phyloP scores from a whole-genome alignment of 2,797 vertebrate species.

The Oryzias sinensis region DNA sequence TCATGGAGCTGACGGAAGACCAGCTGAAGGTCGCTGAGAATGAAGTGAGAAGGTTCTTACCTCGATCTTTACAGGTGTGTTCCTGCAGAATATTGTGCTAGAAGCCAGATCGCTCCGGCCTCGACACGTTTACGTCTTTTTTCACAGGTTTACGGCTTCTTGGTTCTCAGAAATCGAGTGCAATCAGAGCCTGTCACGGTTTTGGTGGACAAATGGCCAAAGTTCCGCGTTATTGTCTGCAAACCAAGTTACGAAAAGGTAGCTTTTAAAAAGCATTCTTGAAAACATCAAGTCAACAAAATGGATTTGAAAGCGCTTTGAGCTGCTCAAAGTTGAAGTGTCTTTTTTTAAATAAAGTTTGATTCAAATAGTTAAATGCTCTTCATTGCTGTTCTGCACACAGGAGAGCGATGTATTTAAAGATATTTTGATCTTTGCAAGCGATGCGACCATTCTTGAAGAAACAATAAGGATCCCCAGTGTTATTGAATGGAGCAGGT shows the following conservation, averaged over 20 bases:
- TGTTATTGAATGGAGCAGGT: conserved; percentile 43
- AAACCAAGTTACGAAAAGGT: conserved; percentile 30
- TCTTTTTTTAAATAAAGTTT: too few relatives aligned
- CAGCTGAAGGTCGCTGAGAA: conserved; percentile 23
- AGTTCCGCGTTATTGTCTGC: conserved; percentile 53
- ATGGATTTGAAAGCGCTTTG: too few relatives aligned
- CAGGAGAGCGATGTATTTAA: conserved; percentile 47
- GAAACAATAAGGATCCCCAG: conserved; percentile 32
- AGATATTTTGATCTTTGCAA: conserved; percentile 41
- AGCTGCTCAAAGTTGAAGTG: too few relatives aligned
- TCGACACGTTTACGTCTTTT: background rate
- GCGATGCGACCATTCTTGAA: conserved; percentile 31
- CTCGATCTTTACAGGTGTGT: conserved; percentile 35
- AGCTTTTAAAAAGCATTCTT: background rate
- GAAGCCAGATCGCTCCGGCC: background rate
- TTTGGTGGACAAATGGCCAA: conserved; percentile 61
- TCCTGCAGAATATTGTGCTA: too few relatives aligned
- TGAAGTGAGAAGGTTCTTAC: conserved; percentile 24
- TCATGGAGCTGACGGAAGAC: conserved; percentile 37
- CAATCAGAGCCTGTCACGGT: conserved; percentile 28
- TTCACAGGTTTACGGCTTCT: conserved; percentile 48
- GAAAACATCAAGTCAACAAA: too few relatives aligned
- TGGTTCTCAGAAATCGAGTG: conserved; percentile 42
- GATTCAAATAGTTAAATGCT: background rate
- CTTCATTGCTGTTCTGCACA: conserved; percentile 1